Base-by-base conservation (phyloP, 2,113 vertebrate species). In the Mesitornis unicolor region DNA sequence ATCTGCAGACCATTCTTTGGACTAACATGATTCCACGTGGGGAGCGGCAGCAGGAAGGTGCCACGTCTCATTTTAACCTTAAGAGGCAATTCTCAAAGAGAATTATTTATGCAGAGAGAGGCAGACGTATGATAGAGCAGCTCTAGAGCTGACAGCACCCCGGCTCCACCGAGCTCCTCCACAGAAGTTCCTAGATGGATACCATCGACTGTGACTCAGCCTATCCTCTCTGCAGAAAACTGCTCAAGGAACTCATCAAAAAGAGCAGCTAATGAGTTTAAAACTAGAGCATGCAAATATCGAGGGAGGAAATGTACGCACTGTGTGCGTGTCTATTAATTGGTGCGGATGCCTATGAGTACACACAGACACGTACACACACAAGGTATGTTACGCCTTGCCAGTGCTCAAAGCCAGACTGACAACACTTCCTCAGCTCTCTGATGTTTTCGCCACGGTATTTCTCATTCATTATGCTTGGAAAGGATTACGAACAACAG, bases 41-140 rank as follows among this genome's bases (percentile, higher is more conserved):
- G 79, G 83, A 95, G 54, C 1, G 5, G 71, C 79, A 67, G 90
- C 45, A 89, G 90, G 50, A 80, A 73, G 36, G 61, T 59, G 75
- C 86, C 64, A 14, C 18, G 47, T 35, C 63, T 43, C 31, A 1
- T 9, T 81, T 89, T 81, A 93, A 89, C 73, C 51, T 15, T 3
- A 64, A 68, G 47, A 60, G 43, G 70, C 69, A 63, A 60, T 7
- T 88, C 87, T 89, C 79, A 84, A 87, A 77, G 15, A 60, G 88
- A 93, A 92, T 90, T 92, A 60, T 68, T 88, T 75, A 75, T 81
- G 95, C 51, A 51, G 59, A 76, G 61, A 80, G 82, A 86, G 67
- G 54, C 77, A 69, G 73, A 25, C 12, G 11, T 2, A 6, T 36
- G 91, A 59, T 10, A 17, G 68, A 95, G 94, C 91, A 68, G 89